Evolutionary conservation across 2,888 invertebrate genomes (phyloP), one percentile per base, ranked within the genome.

Genomic region (Trissolcus japonicus): DNA sequence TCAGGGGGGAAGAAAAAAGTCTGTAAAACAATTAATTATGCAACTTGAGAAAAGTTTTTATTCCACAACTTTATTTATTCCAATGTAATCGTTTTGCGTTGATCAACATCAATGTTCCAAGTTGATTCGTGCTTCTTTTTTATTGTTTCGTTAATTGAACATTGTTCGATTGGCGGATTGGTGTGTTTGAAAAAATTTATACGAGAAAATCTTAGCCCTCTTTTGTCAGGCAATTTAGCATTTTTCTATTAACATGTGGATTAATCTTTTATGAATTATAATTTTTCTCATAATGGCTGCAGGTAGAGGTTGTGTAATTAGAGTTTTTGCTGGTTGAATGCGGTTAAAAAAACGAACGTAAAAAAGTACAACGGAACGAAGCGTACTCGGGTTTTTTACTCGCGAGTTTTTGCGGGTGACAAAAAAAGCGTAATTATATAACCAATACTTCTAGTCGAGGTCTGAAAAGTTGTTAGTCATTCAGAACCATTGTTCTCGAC

Each of bases 11-110:
- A 21, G 21, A 11, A 14, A 43, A 66, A 57, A 56, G 35, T 50
- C 53, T 21, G 16, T 71, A 76, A 71, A 76, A 71, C 71, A 69
- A 71, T 71, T 72, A 76, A 72, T 76, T 76, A 67, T 76, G 71
- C 59, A 76, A 76, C 69, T 59, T 41, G 17, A 19, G 29, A 16
- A n/a, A 16, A 9, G 21, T 63, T 71, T 59, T 50, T 61, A 46
- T 46, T 46, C n/a, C 16, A 14, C 16, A 14, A 16, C n/a, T 46
- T 46, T 46, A 46, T 46, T 16, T n/a, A 46, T 46, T 16, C 16
- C 35, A 35, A 46, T 46, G n/a, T 46, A 46, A 16, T 51, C 51
- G 17, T 17, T 51, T 17, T 51, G 19, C 9, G 51, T 51, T 19
- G 16, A 51, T 51, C 51, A 16, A 46, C 46, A 46, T 46, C 16